Evolutionary conservation across 1,140 invertebrate species (phyloP).

Genomic region (Drosophila fuyamai): DNA sequence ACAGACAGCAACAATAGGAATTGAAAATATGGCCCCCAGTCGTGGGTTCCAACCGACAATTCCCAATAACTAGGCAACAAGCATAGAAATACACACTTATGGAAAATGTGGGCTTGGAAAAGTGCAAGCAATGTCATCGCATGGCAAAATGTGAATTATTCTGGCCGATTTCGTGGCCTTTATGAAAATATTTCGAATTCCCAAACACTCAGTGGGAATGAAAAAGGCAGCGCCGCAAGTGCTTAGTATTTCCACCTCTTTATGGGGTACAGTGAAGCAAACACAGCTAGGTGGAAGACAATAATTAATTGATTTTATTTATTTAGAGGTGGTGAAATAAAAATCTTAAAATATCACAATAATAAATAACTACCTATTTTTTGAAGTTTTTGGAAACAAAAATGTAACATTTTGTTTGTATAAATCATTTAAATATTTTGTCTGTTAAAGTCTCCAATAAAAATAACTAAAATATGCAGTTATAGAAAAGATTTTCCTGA

Average conservation of each 20-base stretch:
- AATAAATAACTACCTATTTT: no score
- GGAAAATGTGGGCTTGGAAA: constrained; percentile 8
- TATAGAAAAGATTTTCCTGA: no score
- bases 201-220: constrained; percentile 39
- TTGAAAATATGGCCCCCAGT: constrained; percentile 60
- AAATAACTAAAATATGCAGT: no score
- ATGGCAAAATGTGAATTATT: constrained; percentile 68
- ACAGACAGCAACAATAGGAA: constrained; percentile 59
- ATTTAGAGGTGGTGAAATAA: no score
- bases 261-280: background rate
- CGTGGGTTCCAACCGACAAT: constrained; percentile 15
- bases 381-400: no score
- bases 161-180: constrained; percentile 55
- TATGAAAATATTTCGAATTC: constrained; percentile 62
- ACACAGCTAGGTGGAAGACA: no score
- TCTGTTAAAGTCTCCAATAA: no score
- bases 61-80: constrained; percentile 53
- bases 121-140: constrained; percentile 29
- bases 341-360: no score
- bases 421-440: no score
- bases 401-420: no score
- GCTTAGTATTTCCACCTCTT: constrained; percentile 13
- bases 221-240: constrained; percentile 10
- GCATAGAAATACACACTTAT: constrained; percentile 21
- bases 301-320: no score